Percentiles rank a stretch among this genome's conserved stretches.
These are phyloP conservation scores for Gracilinanus agilis DNA, from an alignment of 2,113 vertebrate genomes.

Conservation along the genomic window DNA sequence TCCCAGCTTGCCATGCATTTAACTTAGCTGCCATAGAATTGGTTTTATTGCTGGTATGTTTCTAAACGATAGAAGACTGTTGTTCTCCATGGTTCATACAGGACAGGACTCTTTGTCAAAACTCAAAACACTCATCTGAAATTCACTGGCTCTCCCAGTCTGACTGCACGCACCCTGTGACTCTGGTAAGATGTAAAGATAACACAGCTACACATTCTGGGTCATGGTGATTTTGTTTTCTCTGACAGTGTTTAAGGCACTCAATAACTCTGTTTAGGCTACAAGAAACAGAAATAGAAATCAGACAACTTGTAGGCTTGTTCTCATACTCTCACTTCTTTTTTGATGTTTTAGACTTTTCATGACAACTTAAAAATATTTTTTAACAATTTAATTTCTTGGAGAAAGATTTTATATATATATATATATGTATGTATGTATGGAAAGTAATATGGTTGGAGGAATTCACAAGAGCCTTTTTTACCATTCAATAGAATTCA, in stretches of 20 bases:
- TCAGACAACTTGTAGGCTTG: slow-evolving; percentile 62
- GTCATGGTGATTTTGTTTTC: slow-evolving; percentile 54
- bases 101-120: not conserved
- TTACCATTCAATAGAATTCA: not conserved
- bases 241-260: slow-evolving; percentile 65
- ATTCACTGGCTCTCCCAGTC: not conserved
- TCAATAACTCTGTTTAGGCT: slow-evolving; percentile 76
- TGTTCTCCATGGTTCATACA: not conserved
- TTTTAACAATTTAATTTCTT: slow-evolving; percentile 65
- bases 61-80: not conserved
- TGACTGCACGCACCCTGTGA: not conserved
- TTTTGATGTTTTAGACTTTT: slow-evolving; percentile 74
- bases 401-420: slow-evolving; percentile 1
- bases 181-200: not conserved
- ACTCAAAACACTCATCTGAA: not conserved
- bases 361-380: slow-evolving; percentile 79
- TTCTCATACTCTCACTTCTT: slow-evolving; percentile 36
- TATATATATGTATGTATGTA: not conserved
- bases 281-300: slow-evolving; percentile 70
- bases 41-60: not conserved
- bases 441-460: slow-evolving; percentile 22
- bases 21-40: not conserved
- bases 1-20: not conserved
- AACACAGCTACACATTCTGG: not conserved
- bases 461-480: slow-evolving; percentile 49